A percentile compares a stretch with the other conserved stretches of the same genome.
Evolutionary conservation across 2,888 invertebrate genomes (phyloP).

Genomic region (Melikaiella ostensackeni): DNA sequence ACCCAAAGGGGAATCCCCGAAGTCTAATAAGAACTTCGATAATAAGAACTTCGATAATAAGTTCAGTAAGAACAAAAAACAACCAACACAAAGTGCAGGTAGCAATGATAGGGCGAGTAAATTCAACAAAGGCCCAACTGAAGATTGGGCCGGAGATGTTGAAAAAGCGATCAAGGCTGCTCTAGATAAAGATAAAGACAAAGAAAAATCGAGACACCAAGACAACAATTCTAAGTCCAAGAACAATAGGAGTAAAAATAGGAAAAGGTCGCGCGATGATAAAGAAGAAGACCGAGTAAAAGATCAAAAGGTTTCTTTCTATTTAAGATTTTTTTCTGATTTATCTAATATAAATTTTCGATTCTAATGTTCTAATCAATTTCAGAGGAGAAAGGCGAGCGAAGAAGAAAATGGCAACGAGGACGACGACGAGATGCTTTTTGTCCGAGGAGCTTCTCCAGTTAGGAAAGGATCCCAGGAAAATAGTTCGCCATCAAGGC

Average conservation of each 20-base stretch:
- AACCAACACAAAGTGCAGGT: conserved; percentile 57
- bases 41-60: conserved; percentile 70
- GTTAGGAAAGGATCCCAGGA: conserved; percentile 69
- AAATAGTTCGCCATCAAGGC: conserved; percentile 66
- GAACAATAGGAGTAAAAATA: conserved; percentile 66
- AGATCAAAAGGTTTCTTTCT: conserved; percentile 69
- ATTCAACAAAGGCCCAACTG: conserved; percentile 78
- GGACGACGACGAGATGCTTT: conserved; percentile 89
- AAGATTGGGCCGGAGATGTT: conserved; percentile 89
- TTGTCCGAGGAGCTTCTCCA: conserved; percentile 88
- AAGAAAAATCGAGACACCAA: conserved; percentile 79
- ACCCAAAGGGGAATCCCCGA: conserved; percentile 72
- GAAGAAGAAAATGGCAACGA: conserved; percentile 78
- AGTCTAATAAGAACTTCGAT: conserved; percentile 68
- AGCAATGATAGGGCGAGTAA: conserved; percentile 78
- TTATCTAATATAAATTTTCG: background rate
- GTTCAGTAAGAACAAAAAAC: conserved; percentile 68
- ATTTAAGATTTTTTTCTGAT: background rate
- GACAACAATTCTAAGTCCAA: conserved; percentile 66
- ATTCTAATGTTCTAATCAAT: conserved; percentile 47
- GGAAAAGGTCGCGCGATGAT: conserved; percentile 71
- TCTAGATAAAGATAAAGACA: conserved; percentile 85
- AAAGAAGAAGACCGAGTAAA: conserved; percentile 79
- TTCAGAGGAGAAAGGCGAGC: conserved; percentile 79
- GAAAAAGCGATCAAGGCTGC: conserved; percentile 88